Evolutionary conservation across 2,888 invertebrate genomes (phyloP), one percentile per base, ranked within the genome.

Genomic region (Drosophila subsilvestris): DNA sequence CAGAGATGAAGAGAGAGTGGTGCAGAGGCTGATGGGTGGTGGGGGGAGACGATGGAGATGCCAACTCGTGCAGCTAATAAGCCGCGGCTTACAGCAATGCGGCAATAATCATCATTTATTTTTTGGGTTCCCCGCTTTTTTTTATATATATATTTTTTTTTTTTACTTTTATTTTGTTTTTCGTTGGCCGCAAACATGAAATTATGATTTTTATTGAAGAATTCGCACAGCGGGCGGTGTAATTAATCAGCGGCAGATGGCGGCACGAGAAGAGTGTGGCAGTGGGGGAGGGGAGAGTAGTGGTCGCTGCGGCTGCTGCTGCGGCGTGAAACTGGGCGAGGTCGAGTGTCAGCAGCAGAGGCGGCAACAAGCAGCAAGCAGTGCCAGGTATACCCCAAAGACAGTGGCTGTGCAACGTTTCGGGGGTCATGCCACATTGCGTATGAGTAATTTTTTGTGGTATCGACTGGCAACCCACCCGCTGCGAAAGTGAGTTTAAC

Each of bases 201-300:
- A 84, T 85, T 85, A 85, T 85, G 85, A 86, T 77, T 84, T 88
- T 90, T 90, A 89, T 88, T 89, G 89, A 86, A 85, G 85, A 90
- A 89, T 89, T 90, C 76, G 87, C 90, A 80, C 89, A 90, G 90
- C 89, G 89, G 89, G 89, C 88, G 89, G 88, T 80, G 86, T 87
- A 86, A 90, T 90, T 90, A 90, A 90, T 90, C 89, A 90, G 82
- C 78, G 79, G 75, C 71, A 53, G 56, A 70, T 78, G 84, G 77
- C 75, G 78, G 72, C 63, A 72, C 37, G 37, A 37, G 37, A n/a
- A n/a, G 37, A n/a, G 37, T 37, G 32, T 32, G 32, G 32, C 27
- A 32, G 32, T 12, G 32, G 10, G 29, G 10, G 29, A 3, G 53
- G 25, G 17, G 44, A 10, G 10, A 29, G 27, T 63, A 47, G 25